Percentiles rank a stretch among this genome's conserved stretches.
These are phyloP conservation scores for Eidolon helvum DNA, from an alignment of 2,113 vertebrate genomes.

Conservation along the genomic window DNA sequence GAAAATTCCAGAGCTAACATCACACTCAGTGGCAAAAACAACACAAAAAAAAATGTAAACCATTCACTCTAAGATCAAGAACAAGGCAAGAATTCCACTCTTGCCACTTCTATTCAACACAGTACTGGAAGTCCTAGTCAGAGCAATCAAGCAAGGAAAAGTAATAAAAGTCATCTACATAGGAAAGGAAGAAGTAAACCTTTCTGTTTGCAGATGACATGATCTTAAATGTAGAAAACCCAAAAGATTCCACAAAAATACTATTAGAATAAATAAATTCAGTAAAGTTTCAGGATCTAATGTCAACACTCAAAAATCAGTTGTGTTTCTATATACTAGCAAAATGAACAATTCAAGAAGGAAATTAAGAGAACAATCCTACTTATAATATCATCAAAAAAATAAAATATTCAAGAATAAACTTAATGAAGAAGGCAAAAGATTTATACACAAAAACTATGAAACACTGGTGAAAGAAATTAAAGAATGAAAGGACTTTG, in stretches of 20 bases:
- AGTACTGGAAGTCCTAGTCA: background rate
- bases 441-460: background rate
- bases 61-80: background rate
- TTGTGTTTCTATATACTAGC: background rate
- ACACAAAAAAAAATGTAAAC: background rate
- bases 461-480: background rate
- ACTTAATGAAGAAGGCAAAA: background rate
- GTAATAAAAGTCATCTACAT: background rate
- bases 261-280: background rate
- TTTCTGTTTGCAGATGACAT: background rate
- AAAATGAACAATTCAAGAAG: background rate
- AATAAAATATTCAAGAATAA: background rate
- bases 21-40: background rate
- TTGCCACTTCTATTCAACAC: background rate
- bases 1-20: background rate
- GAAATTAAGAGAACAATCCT: background rate
- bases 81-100: background rate
- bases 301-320: background rate
- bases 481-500: no score
- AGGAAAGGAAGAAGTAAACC: background rate
- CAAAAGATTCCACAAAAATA: background rate
- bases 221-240: background rate
- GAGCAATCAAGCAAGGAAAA: background rate
- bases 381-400: background rate
- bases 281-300: background rate